Conservation (phyloP, 1,140 invertebrate genomes). For the Charaxes varanes region DNA sequence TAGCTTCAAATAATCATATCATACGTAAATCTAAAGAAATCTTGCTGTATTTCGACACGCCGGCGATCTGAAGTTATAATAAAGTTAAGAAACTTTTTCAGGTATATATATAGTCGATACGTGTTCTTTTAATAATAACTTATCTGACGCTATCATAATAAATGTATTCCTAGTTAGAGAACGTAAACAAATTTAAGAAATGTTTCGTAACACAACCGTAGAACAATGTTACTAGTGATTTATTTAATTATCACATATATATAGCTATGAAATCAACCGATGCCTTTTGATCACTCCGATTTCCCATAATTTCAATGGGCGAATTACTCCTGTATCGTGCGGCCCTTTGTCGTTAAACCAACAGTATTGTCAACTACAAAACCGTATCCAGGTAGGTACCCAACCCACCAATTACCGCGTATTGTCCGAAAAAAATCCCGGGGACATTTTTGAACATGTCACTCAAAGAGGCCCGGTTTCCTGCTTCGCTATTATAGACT, state of each 20-base stretch:
- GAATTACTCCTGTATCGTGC: constrained; percentile 54
- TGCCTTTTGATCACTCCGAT: constrained; percentile 9
- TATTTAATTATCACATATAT: constrained; percentile 1
- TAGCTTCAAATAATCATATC: no score
- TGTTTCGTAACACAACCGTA: no score
- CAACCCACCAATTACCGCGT: constrained; percentile 68
- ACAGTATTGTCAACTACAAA: constrained; percentile 61
- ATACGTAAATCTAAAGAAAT: no score
- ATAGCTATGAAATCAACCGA: constrained; percentile 1
- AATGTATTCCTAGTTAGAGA: not conserved
- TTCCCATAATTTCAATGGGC: constrained; percentile 15
- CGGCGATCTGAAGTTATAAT: no score
- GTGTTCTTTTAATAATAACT: no score
- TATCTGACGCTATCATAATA: no score
- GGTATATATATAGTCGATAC: no score
- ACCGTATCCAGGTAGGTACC: constrained; percentile 67
- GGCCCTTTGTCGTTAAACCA: constrained; percentile 48
- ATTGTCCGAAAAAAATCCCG: constrained; percentile 68
- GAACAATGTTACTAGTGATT: not conserved
- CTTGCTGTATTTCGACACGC: no score
- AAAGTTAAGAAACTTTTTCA: no score
- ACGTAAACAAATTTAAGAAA: not conserved
- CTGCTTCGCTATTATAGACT: constrained; percentile 23
- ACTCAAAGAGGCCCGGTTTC: constrained; percentile 40
- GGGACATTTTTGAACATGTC: constrained; percentile 69